These are phyloP conservation scores for Metallyticus violacea DNA, from an alignment of 2,888 invertebrate genomes.

Conservation along the genomic window DNA sequence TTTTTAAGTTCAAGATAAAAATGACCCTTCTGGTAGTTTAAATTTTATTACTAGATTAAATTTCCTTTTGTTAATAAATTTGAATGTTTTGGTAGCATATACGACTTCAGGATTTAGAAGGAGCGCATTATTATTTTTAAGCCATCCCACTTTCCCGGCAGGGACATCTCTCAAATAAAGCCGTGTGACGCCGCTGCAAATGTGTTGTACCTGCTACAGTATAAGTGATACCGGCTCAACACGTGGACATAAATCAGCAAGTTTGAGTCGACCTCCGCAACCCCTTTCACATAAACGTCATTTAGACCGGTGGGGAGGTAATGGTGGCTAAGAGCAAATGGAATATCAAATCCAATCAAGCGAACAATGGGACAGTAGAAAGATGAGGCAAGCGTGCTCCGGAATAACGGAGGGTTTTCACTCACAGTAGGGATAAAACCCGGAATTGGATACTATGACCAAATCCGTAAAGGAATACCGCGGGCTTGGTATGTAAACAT, in stretches of 20 bases:
- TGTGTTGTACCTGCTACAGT: background rate
- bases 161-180: background rate
- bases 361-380: background rate
- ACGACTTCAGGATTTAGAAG: too few species aligned
- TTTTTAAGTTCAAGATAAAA: too few species aligned
- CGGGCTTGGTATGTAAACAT: too few species aligned
- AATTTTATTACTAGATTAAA: too few species aligned
- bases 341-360: background rate
- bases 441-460: background rate
- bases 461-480: background rate
- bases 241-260: background rate
- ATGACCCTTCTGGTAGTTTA: too few species aligned
- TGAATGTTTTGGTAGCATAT: too few species aligned
- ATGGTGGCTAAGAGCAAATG: background rate
- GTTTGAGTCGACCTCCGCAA: background rate
- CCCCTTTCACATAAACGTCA: background rate
- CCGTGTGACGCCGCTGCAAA: too few species aligned
- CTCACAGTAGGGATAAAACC: background rate
- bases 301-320: background rate
- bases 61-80: too few species aligned
- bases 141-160: too few species aligned
- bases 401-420: background rate
- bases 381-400: background rate
- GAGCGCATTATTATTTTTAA: too few species aligned
- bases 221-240: background rate